phyloP scores from a whole-genome alignment of 1,140 invertebrate genomes.

The Monomorium pharaonis region DNA sequence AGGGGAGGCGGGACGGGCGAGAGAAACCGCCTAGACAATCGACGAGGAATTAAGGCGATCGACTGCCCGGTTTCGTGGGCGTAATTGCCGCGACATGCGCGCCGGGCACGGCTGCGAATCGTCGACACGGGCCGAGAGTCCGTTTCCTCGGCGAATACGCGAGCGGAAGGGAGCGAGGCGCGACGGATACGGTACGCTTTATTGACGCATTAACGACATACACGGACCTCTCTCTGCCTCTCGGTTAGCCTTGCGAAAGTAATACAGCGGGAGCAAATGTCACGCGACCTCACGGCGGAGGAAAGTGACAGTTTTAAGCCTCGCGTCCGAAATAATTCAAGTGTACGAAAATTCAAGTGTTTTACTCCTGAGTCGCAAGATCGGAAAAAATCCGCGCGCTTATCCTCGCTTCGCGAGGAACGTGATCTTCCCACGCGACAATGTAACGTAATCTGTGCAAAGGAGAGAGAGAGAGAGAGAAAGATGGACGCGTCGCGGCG shows the following conservation, averaged over 20 bases:
- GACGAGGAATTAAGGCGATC: constrained; percentile 59
- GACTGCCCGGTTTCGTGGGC: constrained; percentile 53
- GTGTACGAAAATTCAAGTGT: too few relatives aligned
- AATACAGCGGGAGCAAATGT: too few relatives aligned
- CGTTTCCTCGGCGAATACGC: constrained; percentile 2
- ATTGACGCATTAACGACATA: constrained; percentile 3
- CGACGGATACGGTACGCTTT: neutral
- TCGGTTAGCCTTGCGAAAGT: neutral
- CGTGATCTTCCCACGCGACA: neutral
- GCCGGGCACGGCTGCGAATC: constrained; percentile 12
- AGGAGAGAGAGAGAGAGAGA: neutral
- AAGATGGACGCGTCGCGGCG: neutral
- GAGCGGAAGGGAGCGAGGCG: neutral
- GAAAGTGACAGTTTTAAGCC: too few relatives aligned
- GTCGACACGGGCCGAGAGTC: too few relatives aligned
- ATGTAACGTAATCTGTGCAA: neutral
- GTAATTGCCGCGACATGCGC: constrained; percentile 62
- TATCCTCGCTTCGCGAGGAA: too few relatives aligned
- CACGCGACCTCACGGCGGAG: too few relatives aligned
- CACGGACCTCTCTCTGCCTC: constrained; percentile 17
- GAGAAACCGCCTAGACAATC: constrained; percentile 55
- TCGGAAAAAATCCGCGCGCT: too few relatives aligned
- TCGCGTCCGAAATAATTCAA: too few relatives aligned
- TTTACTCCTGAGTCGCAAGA: too few relatives aligned
- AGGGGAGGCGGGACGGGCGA: neutral